Conservation (phyloP, 2,888 invertebrate genomes). For the Drosophila pseudotalamancana region DNA sequence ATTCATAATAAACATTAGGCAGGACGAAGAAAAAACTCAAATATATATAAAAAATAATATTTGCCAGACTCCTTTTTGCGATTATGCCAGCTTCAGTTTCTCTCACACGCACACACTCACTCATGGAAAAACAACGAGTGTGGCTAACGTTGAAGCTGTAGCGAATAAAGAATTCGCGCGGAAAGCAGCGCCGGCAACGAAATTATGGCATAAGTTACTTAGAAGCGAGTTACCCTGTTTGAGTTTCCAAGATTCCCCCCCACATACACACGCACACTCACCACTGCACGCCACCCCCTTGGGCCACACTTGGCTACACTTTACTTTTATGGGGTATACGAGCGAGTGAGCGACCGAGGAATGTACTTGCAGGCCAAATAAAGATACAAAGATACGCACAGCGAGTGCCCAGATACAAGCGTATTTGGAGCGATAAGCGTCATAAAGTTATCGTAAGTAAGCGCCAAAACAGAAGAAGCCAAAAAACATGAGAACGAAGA, state of each 20-base stretch:
- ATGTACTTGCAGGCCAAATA: constrained; percentile 77
- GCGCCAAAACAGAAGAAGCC: constrained; percentile 66
- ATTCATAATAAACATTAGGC: constrained; percentile 81
- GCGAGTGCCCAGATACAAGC: constrained; percentile 71
- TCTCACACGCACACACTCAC: neutral
- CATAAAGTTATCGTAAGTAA: constrained; percentile 81
- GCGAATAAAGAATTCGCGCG: constrained; percentile 58
- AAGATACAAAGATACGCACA: constrained; percentile 72
- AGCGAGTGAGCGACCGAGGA: constrained; percentile 50
- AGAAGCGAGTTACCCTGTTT: constrained; percentile 53
- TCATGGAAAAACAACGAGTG: neutral
- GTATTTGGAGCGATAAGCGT: constrained; percentile 78
- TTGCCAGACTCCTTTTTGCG: constrained; percentile 79
- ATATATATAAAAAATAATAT: constrained; percentile 81
- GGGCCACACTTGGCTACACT: constrained; percentile 64
- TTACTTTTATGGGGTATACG: constrained; percentile 69
- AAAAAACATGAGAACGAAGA: constrained; percentile 23
- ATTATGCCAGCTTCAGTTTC: constrained; percentile 60
- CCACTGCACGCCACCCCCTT: neutral
- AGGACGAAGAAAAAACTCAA: constrained; percentile 54
- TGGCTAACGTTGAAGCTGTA: constrained; percentile 36
- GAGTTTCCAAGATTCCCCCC: constrained; percentile 15
- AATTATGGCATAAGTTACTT: constrained; percentile 80
- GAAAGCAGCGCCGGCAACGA: constrained; percentile 52
- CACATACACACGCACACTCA: too few relatives aligned